These are phyloP conservation scores for Pipistrellus pipistrellus DNA, from an alignment of 2,797 vertebrate species.

Conservation along the genomic window DNA sequence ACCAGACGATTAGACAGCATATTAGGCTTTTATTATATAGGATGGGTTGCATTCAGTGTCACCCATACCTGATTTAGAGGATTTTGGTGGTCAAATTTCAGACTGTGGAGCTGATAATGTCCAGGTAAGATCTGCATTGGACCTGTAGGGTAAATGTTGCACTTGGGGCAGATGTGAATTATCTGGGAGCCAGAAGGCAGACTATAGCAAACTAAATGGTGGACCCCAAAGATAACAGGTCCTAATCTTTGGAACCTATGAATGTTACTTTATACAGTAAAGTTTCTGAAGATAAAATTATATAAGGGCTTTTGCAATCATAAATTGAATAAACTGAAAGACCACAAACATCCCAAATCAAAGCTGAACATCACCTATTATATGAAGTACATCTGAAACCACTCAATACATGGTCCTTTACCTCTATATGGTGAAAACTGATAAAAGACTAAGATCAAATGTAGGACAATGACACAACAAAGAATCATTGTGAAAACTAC, in stretches of 20 bases:
- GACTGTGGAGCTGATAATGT: neutral
- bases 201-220: neutral
- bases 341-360: neutral
- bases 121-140: neutral
- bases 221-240: neutral
- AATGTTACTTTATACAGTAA: neutral
- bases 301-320: neutral
- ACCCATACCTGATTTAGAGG: neutral
- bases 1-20: no score
- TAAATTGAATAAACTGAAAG: constrained; percentile 6
- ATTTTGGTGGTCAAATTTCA: neutral
- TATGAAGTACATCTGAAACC: neutral
- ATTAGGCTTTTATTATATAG: no score
- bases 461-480: neutral
- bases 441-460: neutral
- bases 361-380: neutral
- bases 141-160: neutral
- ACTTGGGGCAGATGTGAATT: neutral
- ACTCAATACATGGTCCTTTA: neutral
- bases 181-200: neutral
- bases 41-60: neutral
- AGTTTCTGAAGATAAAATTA: neutral
- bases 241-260: neutral
- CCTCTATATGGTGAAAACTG: neutral
- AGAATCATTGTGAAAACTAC: neutral